Base-by-base conservation (phyloP, 1,140 invertebrate species). In the Antheraea pernyi region DNA sequence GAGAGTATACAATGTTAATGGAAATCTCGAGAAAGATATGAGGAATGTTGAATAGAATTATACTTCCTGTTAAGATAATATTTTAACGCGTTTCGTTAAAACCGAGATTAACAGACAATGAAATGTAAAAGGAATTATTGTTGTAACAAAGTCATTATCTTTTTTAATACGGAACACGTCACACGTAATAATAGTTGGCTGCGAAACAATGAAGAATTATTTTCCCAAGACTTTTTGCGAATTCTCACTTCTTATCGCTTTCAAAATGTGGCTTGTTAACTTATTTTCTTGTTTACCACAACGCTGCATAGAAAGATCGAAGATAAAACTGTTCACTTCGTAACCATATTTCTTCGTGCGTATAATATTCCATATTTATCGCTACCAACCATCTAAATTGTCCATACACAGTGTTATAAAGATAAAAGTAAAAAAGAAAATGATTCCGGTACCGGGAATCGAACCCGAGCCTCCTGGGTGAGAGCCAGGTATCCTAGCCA, bases 401-500 rank as follows among this genome's bases (percentile, higher is more conserved):
- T 30, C 61, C 19, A 37, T 63, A 60, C 37, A 60, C n/a, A 4
- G 58, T 48, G 62, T 61, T 6, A 11, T 7, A 9, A 11, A 42
- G 39, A 66, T 61, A 65, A 19, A 66, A 36, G n/a, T 37, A 61
- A 66, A 66, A 66, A 65, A 66, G 13, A 68, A 69, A 65, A 60
- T 3, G 0, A 48, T 76, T 80, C 78, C 78, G 78, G 71, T 80
- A 80, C 78, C 78, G 76, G 74, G 78, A 78, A 80, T 77, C 73
- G 76, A 80, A 80, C 76, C 78, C 76, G 74, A 80, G 74, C 77
- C 70, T 77, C 72, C 64, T 77, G 75, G 69, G 77, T 74, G 73
- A 71, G 72, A 74, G 72, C 72, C 72, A 74, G 69, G 73, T 74
- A 71, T 71, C 69, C 73, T 74, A 74, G 73, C 73, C 69, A 74